A percentile compares a stretch with the other conserved stretches of the same genome.
These are phyloP conservation scores for Eptesicus fuscus DNA, from an alignment of 2,113 vertebrate genomes.

Conservation along the genomic window DNA sequence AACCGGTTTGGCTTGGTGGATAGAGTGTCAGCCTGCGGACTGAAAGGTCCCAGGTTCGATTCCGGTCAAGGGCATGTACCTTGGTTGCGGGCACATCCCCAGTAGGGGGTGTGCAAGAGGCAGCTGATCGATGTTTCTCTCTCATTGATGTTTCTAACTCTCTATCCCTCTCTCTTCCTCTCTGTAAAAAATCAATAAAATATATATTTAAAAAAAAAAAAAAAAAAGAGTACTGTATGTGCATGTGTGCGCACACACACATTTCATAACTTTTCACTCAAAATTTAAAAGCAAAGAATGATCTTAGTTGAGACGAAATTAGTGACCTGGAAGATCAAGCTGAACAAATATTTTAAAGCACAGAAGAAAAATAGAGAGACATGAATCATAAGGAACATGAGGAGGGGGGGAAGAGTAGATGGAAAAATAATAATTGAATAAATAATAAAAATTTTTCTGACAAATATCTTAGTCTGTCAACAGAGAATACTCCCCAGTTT, in stretches of 20 bases:
- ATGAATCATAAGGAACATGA: not conserved
- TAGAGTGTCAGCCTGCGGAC: no score
- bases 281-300: not conserved
- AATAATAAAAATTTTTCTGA: not conserved
- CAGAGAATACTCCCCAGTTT: not conserved
- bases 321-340: not conserved
- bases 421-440: not conserved
- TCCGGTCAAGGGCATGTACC: no score
- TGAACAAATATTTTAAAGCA: not conserved
- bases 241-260: accelerated
- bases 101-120: no score
- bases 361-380: not conserved
- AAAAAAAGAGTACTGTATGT: not conserved
- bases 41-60: no score
- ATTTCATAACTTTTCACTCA: not conserved
- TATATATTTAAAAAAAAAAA: no score
- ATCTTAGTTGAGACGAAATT: not conserved
- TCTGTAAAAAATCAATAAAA: no score
- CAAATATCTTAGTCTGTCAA: not conserved
- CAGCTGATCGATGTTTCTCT: no score
- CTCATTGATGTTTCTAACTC: no score
- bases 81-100: no score
- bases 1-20: no score
- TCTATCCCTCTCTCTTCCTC: no score
- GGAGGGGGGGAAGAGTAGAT: not conserved